Evolutionary conservation across 2,797 vertebrate genomes (phyloP).

Genomic region (Lophotriccus pileatus): DNA sequence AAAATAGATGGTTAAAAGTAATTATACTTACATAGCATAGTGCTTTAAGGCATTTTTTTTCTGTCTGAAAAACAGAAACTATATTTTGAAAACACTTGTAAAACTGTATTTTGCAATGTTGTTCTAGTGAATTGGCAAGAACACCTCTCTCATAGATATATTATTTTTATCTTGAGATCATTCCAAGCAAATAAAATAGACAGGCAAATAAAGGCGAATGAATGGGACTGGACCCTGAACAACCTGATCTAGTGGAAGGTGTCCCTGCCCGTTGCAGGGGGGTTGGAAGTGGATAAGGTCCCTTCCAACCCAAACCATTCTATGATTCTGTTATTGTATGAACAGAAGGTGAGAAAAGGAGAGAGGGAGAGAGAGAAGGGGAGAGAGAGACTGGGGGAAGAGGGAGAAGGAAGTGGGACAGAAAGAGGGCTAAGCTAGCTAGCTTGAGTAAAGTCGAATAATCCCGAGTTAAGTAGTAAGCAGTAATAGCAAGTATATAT

Average conservation of each 20-base stretch:
- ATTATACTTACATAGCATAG: neutral
- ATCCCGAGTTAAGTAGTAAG: neutral
- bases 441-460: constrained; percentile 18
- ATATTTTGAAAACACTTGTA: constrained; percentile 8
- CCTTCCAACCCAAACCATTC: neutral
- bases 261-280: neutral
- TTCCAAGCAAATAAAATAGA: neutral
- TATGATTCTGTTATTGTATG: neutral
- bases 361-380: neutral
- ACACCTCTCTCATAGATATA: neutral
- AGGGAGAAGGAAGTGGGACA: neutral
- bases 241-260: neutral
- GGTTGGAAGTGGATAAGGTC: fast-evolving
- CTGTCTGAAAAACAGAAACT: neutral
- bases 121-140: neutral
- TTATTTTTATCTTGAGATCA: neutral
- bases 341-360: neutral
- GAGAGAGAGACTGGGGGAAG: neutral
- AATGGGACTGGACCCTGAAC: neutral
- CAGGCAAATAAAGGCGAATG: neutral
- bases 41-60: neutral
- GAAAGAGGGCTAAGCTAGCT: neutral
- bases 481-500: constrained; percentile 18
- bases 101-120: neutral
- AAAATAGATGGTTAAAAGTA: constrained; percentile 24